phyloP scores from a whole-genome alignment of 1,140 invertebrate genomes.

The Lerema accius region DNA sequence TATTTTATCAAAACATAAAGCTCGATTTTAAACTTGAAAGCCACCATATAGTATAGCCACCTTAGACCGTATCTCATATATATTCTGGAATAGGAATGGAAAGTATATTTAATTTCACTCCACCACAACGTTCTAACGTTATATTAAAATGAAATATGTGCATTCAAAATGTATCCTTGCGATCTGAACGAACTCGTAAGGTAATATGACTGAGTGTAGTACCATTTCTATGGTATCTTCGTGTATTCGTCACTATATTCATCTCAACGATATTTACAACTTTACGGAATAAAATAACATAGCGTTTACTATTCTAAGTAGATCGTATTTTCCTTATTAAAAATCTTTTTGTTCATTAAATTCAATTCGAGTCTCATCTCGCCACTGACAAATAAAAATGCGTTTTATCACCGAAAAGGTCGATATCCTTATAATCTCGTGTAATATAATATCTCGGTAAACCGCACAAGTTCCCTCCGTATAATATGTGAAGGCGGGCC shows the following conservation, averaged over 20 bases:
- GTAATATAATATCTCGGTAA: constrained; percentile 31
- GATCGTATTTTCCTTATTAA: too few relatives aligned
- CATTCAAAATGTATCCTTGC: constrained; percentile 12
- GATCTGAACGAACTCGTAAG: neutral
- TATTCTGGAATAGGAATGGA: neutral
- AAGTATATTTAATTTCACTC: constrained; percentile 23
- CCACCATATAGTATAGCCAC: too few relatives aligned
- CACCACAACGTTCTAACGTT: constrained; percentile 11
- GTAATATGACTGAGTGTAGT: neutral
- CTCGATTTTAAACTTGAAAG: too few relatives aligned
- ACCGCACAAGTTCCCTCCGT: constrained; percentile 44
- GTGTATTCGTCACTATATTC: neutral
- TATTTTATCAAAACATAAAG: too few relatives aligned
- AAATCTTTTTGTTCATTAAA: neutral
- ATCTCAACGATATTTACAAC: neutral
- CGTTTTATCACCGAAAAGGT: too few relatives aligned
- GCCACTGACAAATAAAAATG: constrained; percentile 39
- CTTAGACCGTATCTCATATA: constrained; percentile 7
- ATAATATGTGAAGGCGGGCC: constrained; percentile 55
- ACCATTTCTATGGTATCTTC: neutral
- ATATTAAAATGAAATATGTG: constrained; percentile 26
- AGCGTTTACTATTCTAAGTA: too few relatives aligned
- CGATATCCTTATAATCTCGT: constrained; percentile 43
- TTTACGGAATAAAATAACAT: too few relatives aligned
- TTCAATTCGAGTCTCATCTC: neutral